Base-by-base conservation (phyloP, 2,113 vertebrate species). In the Macroglossus sobrinus region DNA sequence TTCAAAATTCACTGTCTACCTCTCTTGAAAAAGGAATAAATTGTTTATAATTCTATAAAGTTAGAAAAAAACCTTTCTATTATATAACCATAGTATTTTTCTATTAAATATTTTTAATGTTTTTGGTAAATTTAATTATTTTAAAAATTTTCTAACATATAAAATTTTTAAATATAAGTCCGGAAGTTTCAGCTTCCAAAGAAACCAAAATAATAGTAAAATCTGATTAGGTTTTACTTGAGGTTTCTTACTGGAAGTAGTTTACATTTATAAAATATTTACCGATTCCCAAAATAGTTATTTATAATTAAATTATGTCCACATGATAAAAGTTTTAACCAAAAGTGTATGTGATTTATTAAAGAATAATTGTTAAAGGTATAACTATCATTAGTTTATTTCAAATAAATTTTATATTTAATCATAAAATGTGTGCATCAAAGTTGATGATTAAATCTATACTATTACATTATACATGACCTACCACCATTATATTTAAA, bases 21-120 rank as follows among this genome's bases (percentile, higher is more conserved):
- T 94, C 13, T 94, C 43, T 89, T 94, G 24, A 87, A 95, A 90
- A 35, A 63, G 14, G 8, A 92, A 81, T 82, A 66, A 78, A 50
- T 81, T 35, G 2, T 12, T 69, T 61, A 33, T 57, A 94, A 84
- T 82, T 87, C 18, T 40, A 72, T 21, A 87, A 33, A 72, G 8
- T 43, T 38, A 74, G 40, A 79, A 71, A 21, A 82, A 94, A 94
- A 76, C 2, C 13, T 47, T 64, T n/a, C 35, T 57, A 57, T 80
- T 66, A 57, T 30, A 61, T 78, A 24, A 55, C 30, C 86, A 43
- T 66, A 7, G 5, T 45, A 81, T 59, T 84, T 82, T 68, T 61
- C n/a, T 80, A 33, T 35, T 45, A 79, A 66, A 74, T 68, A 63
- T 75, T 63, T 63, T 69, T 63, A 38, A 75, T 47, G 4, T 71